These are phyloP conservation scores for Diglossa cyanea DNA, from an alignment of 2,797 vertebrate species.

Conservation along the genomic window DNA sequence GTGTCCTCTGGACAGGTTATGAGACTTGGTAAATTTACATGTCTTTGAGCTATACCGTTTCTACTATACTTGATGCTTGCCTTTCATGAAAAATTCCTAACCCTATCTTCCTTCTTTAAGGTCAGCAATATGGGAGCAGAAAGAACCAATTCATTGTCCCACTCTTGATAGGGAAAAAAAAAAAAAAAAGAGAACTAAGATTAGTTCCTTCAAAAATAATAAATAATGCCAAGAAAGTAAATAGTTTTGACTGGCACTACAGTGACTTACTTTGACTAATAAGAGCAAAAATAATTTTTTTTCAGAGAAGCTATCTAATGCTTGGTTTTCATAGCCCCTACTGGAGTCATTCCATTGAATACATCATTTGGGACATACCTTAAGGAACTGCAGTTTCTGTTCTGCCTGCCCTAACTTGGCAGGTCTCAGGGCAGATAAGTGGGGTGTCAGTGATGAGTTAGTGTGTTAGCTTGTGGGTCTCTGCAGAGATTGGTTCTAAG, in stretches of 20 bases:
- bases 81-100: not conserved
- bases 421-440: not conserved
- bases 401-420: not conserved
- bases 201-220: not conserved
- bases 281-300: not conserved
- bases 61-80: not conserved
- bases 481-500: not conserved
- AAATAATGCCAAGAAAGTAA: not conserved
- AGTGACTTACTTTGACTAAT: not conserved
- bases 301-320: not conserved
- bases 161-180: not conserved
- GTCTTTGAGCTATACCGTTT: not conserved
- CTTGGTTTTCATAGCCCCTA: not conserved
- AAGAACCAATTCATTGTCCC: not conserved
- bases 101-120: not conserved
- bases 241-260: not conserved
- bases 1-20: not conserved
- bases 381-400: not conserved
- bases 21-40: not conserved
- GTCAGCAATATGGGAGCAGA: not conserved
- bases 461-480: not conserved
- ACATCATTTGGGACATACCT: not conserved
- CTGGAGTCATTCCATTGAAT: not conserved
- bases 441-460: not conserved
- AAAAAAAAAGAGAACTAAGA: not conserved